Evolutionary conservation across 1,140 invertebrate genomes (phyloP), one percentile per base, ranked within the genome.

Genomic region (Drosophila nasuta): DNA sequence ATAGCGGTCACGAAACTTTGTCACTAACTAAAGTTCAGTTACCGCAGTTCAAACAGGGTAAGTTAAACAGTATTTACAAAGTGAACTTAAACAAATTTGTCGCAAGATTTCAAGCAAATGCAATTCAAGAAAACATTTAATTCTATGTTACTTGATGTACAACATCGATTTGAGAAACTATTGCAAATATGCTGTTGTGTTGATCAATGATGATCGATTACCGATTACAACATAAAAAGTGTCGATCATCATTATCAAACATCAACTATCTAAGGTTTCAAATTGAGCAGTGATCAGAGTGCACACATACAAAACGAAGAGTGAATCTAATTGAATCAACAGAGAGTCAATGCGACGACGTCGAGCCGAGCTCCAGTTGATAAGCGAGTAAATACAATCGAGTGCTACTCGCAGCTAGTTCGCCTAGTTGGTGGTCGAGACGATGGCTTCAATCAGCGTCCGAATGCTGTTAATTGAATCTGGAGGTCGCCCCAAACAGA

Each of bases 401-500:
- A 62, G 59, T 49, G 35, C 43, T 46, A 41, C 43, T 56, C 28
- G 25, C 30, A 20, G 20, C 20, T n/a, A 7, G 15, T 35, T 38
- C 20, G 6, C 48, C 3, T 41, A 30, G 35, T 41, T 73, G 63
- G 46, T 68, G 57, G 68, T 56, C 51, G 41, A 10, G 33, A 38
- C 38, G n/a, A 43, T 28, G 48, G 35, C 54, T 75, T 72, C 64
- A 85, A 85, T 85, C 78, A 81, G 58, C 49, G 64, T 54, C 45
- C 54, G 59, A 79, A 79, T 66, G 48, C 62, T 67, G 77, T 80
- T 87, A 87, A 87, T 87, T 87, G 79, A 82, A 82, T 88, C 87
- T 81, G 79, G 69, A 87, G 82, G 82, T 86, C 82, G 71, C n/a
- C 43, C 11, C 43, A 35, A 35, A 15, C 60, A 38, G 11, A 28